These are phyloP conservation scores for Petrophora chlorosata DNA, from an alignment of 2,888 invertebrate genomes.

Conservation along the genomic window DNA sequence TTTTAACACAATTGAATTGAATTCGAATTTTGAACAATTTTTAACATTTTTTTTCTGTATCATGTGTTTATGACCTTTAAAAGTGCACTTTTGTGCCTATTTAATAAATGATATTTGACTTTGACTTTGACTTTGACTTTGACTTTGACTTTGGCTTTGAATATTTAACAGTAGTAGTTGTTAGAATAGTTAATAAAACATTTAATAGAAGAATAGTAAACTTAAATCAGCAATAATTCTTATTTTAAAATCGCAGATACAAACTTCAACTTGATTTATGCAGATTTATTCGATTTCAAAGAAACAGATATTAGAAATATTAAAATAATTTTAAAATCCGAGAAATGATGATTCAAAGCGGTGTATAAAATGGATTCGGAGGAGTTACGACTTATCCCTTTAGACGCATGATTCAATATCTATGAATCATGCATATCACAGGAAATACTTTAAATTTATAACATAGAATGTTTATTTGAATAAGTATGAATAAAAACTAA, in stretches of 20 bases:
- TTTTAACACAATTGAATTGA: too few relatives aligned
- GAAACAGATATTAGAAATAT: background rate
- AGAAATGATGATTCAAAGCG: slow-evolving; percentile 13
- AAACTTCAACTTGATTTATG: background rate
- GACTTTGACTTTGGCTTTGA: too few relatives aligned
- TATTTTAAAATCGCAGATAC: background rate
- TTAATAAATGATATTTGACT: too few relatives aligned
- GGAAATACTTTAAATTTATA: background rate
- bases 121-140: too few relatives aligned
- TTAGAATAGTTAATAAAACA: too few relatives aligned
- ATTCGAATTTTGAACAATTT: too few relatives aligned
- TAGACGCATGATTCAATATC: slow-evolving; percentile 14
- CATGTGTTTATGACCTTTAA: too few relatives aligned
- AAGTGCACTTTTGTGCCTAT: too few relatives aligned
- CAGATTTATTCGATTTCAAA: background rate
- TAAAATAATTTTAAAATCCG: slow-evolving; percentile 1
- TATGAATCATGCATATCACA: slow-evolving; percentile 16
- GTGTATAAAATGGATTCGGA: slow-evolving; percentile 10
- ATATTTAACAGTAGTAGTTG: too few relatives aligned
- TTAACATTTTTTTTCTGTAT: too few relatives aligned
- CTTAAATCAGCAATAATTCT: too few relatives aligned
- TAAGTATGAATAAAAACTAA: background rate
- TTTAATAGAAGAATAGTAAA: too few relatives aligned
- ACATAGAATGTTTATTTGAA: background rate
- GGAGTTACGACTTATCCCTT: slow-evolving; percentile 21